Percentiles rank a stretch among this genome's conserved stretches.
phyloP scores from a whole-genome alignment of 2,797 vertebrate genomes.

The Petrocephalus sullivani region DNA sequence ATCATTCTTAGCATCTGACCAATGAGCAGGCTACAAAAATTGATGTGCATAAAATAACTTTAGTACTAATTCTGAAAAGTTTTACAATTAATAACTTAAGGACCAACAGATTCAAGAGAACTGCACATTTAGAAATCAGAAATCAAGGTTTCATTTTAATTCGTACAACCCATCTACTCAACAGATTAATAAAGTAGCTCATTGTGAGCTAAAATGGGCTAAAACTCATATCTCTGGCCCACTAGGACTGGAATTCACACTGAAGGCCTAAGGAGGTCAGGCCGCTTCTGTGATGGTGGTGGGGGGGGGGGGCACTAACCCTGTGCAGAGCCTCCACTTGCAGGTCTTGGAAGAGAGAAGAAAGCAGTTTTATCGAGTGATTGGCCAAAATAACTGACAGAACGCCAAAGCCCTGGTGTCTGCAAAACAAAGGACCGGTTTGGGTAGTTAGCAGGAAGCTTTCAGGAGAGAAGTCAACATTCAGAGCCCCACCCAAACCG shows the following conservation, averaged over 20 bases:
- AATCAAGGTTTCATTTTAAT: not conserved
- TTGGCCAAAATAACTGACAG: conserved; percentile 93
- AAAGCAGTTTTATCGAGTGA: conserved; percentile 88
- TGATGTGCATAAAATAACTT: not conserved
- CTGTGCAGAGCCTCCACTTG: conserved; percentile 92
- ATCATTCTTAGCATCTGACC: not conserved
- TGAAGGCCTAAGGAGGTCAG: not conserved
- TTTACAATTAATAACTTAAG: not conserved
- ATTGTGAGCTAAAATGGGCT: not conserved
- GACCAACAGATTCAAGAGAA: not conserved
- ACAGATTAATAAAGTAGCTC: not conserved
- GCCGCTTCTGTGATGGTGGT: not conserved
- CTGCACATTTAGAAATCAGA: not conserved
- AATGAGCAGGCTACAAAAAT: not conserved
- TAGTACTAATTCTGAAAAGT: not conserved
- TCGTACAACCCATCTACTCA: not conserved
- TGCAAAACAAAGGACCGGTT: conserved; percentile 37
- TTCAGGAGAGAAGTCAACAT: not conserved
- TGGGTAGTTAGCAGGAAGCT: not conserved
- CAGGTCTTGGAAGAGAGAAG: conserved; percentile 92
- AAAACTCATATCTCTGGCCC: not conserved
- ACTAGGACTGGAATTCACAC: not conserved
- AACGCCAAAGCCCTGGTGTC: conserved; percentile 95
- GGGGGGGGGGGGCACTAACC: conserved; percentile 51
- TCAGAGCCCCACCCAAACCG: not conserved